Evolutionary conservation across 2,888 invertebrate species (phyloP), one percentile per base, ranked within the genome.

Genomic region (Parnassius glacialis): DNA sequence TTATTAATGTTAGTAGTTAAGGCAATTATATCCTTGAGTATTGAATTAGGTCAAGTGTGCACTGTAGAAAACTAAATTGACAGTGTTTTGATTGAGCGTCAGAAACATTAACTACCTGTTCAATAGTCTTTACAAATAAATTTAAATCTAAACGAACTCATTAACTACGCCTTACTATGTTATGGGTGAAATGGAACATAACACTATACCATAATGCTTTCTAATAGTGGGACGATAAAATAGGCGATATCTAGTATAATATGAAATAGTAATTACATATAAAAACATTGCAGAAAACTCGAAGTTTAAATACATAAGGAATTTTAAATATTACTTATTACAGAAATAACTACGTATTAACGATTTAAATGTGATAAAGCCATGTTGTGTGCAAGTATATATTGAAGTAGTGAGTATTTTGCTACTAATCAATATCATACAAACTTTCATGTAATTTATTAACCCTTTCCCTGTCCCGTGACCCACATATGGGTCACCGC

Each of bases 381-480:
- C 34, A 34, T 59, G 41, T 51, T n/a, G 42, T 56, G 63, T 63
- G 59, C 52, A 63, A 59, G 50, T 56, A 63, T 52, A 63, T 48
- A 61, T 50, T 47, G n/a, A 9, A 48, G 13, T 42, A 11, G 1
- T 59, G 63, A 56, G 63, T 51, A 56, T 16, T 16, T 63, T 63
- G 63, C 63, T 63, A 63, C 63, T 63, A 57, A 59, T 48, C 59
- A 63, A 63, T 41, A 56, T 58, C 41, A 55, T 11, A 52, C 7
- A 50, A 12, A 47, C 10, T 7, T 45, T 16, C 20, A 34, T 48
- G 10, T 57, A 41, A 25, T 25, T 25, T 25, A 25, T 3, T 25
- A 16, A 16, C 16, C 16, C 16, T 16, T 16, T 16, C 16, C 16
- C 16, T 16, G 1, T 16, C 16, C 16, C 16, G 16, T 16, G 16